phyloP scores from a whole-genome alignment of 2,888 invertebrate species.

The Tipula vernalis region DNA sequence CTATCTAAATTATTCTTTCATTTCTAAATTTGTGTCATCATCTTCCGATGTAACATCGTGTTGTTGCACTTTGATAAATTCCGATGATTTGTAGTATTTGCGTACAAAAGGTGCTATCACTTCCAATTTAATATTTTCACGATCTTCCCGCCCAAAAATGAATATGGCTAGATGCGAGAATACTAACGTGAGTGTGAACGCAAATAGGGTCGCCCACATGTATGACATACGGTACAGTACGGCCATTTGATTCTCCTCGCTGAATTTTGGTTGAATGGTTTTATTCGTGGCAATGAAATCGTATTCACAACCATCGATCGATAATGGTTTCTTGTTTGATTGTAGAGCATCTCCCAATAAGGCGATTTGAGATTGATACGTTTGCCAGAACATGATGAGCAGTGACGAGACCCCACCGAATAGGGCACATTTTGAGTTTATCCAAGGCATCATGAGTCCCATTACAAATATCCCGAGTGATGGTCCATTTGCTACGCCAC shows the following conservation, averaged over 20 bases:
- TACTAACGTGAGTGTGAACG: slow-evolving; percentile 35
- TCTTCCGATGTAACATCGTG: not conserved
- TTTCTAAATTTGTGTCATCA: not conserved
- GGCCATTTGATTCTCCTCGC: slow-evolving; percentile 27
- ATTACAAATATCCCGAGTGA: slow-evolving; percentile 57
- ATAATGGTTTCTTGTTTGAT: slow-evolving; percentile 42
- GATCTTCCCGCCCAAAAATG: slow-evolving; percentile 35
- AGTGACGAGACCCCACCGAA: slow-evolving; percentile 53
- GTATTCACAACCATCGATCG: slow-evolving; percentile 38
- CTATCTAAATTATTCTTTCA: not conserved
- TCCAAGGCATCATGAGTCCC: slow-evolving; percentile 37
- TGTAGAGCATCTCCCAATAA: slow-evolving; percentile 48
- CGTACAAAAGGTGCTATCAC: slow-evolving; percentile 21
- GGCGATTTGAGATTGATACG: slow-evolving; percentile 41
- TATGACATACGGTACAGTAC: slow-evolving; percentile 40
- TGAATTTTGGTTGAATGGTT: not conserved
- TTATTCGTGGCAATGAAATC: slow-evolving; percentile 16
- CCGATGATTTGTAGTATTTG: not conserved
- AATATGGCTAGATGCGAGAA: slow-evolving; percentile 31
- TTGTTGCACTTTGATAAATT: not conserved
- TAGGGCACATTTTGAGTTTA: slow-evolving; percentile 46
- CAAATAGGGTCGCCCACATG: slow-evolving; percentile 7
- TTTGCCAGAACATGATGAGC: slow-evolving; percentile 52
- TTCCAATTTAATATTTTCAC: slow-evolving; percentile 27
- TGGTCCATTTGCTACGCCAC: slow-evolving; percentile 54